Conservation (phyloP, 2,113 vertebrate species). For the Oncorhynchus kisutch region DNA sequence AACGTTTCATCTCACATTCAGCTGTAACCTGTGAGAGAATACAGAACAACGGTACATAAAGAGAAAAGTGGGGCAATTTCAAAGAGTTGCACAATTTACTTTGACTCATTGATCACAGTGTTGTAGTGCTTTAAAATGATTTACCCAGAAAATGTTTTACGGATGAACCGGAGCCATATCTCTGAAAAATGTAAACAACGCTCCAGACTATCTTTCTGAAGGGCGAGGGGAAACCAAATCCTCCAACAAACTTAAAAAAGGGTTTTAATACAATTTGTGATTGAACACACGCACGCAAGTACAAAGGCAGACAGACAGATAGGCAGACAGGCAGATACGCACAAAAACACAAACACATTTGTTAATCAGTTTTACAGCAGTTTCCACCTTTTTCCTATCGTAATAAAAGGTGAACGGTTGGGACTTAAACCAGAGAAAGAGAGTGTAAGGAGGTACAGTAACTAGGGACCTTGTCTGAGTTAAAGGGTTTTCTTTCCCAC, state of each 20-base stretch:
- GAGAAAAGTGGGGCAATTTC: constrained; percentile 30
- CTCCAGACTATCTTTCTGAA: not conserved
- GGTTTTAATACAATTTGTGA: too few species aligned
- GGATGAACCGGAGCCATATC: constrained; percentile 9
- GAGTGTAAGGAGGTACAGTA: not conserved
- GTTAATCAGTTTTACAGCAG: not conserved
- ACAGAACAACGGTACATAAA: constrained; percentile 12
- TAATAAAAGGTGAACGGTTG: too few species aligned
- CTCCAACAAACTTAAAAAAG: constrained; percentile 17
- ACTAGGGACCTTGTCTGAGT: constrained; percentile 40
- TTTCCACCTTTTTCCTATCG: too few species aligned
- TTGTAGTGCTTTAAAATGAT: constrained; percentile 48
- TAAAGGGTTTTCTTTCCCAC: constrained; percentile 48
- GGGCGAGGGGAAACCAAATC: constrained; percentile 9
- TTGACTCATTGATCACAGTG: constrained; percentile 56
- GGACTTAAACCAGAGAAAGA: not conserved
- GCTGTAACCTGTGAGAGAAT: constrained; percentile 34
- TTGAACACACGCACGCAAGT: too few species aligned
- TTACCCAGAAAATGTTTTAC: constrained; percentile 27
- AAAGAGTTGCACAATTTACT: constrained; percentile 42
- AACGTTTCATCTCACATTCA: constrained; percentile 41
- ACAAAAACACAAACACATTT: not conserved
- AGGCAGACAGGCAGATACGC: not conserved
- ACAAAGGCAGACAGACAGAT: too few species aligned
- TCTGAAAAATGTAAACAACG: constrained; percentile 29